Evolutionary conservation across 2,113 vertebrate genomes (phyloP).

Genomic region (Antechinus flavipes): DNA sequence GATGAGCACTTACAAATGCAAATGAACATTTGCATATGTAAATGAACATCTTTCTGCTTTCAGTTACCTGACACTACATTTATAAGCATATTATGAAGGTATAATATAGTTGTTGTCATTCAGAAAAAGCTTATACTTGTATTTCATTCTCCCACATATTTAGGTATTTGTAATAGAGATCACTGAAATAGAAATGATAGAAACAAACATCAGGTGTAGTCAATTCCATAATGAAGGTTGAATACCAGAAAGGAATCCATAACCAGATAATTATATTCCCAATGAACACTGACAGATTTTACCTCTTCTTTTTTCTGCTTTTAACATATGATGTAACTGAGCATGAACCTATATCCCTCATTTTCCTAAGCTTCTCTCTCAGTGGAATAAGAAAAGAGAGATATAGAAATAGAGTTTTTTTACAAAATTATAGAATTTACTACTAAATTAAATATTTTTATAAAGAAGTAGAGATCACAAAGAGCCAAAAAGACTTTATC

Average conservation of each 20-base stretch:
- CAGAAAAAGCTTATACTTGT: constrained; percentile 28
- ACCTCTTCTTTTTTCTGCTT: neutral
- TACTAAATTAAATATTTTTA: neutral
- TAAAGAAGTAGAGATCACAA: neutral
- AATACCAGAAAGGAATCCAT: constrained; percentile 17
- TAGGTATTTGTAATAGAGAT: constrained; percentile 1
- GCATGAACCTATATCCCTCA: neutral
- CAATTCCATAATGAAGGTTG: constrained; percentile 12
- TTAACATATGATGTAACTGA: neutral
- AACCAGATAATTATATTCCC: neutral
- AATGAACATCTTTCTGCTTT: neutral
- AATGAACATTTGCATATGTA: neutral
- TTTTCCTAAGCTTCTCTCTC: neutral
- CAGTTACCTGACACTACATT: neutral
- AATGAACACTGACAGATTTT: neutral
- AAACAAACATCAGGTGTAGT: neutral
- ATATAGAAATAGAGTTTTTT: neutral
- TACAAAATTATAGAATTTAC: neutral
- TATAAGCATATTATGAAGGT: neutral
- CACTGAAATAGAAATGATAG: constrained; percentile 5
- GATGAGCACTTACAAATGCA: neutral
- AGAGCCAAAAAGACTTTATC: neutral
- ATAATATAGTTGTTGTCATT: constrained; percentile 1
- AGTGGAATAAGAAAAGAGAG: neutral
- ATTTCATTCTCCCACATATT: constrained; percentile 19